Conservation (phyloP, 2,797 vertebrate genomes). For the Lycodopsis pacificus region DNA sequence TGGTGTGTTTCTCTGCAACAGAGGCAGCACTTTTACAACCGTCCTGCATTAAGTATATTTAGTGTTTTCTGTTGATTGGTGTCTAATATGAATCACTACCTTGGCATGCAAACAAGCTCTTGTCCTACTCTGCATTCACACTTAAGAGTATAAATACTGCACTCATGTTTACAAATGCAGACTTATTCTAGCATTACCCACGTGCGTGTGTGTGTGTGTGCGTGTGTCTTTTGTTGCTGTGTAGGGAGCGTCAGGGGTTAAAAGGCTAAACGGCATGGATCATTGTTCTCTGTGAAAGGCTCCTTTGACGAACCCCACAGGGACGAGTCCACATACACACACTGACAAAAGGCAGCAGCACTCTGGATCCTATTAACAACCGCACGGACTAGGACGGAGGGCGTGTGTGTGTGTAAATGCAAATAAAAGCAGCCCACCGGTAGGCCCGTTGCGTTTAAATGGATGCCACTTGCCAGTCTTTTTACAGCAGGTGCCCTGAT, state of each 20-base stretch:
- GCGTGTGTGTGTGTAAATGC: slow-evolving; percentile 42
- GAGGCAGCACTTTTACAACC: too few relatives aligned
- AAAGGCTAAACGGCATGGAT: slow-evolving; percentile 84
- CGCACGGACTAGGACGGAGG: slow-evolving; percentile 32
- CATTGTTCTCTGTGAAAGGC: slow-evolving; percentile 83
- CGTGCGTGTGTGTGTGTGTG: slow-evolving; percentile 18
- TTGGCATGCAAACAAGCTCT: background rate
- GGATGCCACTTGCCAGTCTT: slow-evolving; percentile 66
- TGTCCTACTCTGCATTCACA: background rate
- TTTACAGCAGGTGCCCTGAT: slow-evolving; percentile 74
- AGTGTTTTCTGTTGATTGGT: background rate
- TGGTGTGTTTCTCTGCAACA: background rate
- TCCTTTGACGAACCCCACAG: slow-evolving; percentile 76
- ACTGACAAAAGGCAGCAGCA: slow-evolving; percentile 72
- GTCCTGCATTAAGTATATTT: background rate
- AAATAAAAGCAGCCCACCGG: slow-evolving; percentile 68
- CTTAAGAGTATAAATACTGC: background rate
- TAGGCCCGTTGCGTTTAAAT: slow-evolving; percentile 67
- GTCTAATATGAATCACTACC: slow-evolving; percentile 3
- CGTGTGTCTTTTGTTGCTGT: slow-evolving; percentile 62
- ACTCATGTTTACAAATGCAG: slow-evolving; percentile 32
- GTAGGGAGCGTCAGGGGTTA: slow-evolving; percentile 75
- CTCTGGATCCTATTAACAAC: slow-evolving; percentile 73
- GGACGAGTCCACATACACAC: slow-evolving; percentile 72
- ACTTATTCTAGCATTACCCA: slow-evolving; percentile 36